Base-by-base conservation (phyloP, 2,888 invertebrate genomes). In the Ichneumoninae sp. region DNA sequence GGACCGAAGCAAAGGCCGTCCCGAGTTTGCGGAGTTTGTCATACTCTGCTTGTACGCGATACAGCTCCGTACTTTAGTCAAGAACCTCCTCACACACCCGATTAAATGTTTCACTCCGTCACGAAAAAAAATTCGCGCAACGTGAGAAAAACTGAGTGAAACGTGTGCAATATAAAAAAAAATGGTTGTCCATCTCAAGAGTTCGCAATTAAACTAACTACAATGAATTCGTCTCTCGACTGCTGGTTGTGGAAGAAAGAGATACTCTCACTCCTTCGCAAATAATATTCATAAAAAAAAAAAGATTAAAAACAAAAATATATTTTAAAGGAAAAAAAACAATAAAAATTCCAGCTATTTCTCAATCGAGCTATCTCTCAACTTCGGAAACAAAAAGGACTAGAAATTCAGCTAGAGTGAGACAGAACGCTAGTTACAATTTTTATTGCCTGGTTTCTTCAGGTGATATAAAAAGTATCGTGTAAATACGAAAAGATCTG, bases 1-100 rank as follows among this genome's bases (percentile, higher is more conserved):
- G 99, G 99, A 57, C 98, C 98, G 86, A 96, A 97, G 90, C 95
- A 96, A 89, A 95, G 97, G 89, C 96, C 97, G 60, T 97, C 98
- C 80, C 97, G 97, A 93, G 99, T 99, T 87, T 99, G 99, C 95
- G 96, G 97, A 94, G 98, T 99, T 83, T 99, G 99, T 95, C 98
- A 99, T 95, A 99, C 99, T 71, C 95, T 99, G 92, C 96, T 99
- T 93, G 98, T 97, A 94, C 97, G 97, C 91, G 96, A 98, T 94
- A 96, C 97, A 87, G 97, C 98, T 90, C 98, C 98, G 68, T 98
- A 98, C 95, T 98, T 98, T 95, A 98, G 98, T 94, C 97, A 97
- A 88, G 97, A 96, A 91, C 96, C 96, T 88, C 96, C 96, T 69
- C 96, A 94, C 90, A 93, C 94, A 62, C 94, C 94, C 66, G 94